Evolutionary conservation across 2,797 vertebrate genomes (phyloP).

Genomic region (Dipus sagitta): DNA sequence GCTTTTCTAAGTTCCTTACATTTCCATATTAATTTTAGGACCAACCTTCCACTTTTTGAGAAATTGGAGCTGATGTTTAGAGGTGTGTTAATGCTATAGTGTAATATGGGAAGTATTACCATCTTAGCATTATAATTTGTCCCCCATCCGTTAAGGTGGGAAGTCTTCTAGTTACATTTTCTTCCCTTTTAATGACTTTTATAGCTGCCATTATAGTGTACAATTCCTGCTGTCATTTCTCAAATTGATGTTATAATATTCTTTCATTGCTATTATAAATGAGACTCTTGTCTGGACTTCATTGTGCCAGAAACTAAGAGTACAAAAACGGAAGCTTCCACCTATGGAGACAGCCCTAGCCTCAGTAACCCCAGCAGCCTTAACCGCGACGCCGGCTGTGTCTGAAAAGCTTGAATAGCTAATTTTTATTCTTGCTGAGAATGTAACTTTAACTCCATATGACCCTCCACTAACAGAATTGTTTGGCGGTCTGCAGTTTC

Average conservation of each 20-base stretch:
- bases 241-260: neutral
- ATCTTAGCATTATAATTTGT: neutral
- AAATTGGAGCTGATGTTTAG: slow-evolving; percentile 39
- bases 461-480: no score
- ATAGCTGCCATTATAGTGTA: neutral
- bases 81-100: neutral
- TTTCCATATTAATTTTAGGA: slow-evolving; percentile 69
- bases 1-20: slow-evolving; percentile 63
- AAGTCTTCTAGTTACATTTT: slow-evolving; percentile 39
- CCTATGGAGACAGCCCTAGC: no score
- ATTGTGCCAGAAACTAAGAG: no score
- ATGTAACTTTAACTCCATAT: no score
- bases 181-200: neutral
- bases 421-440: no score
- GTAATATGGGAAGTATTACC: neutral
- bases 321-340: no score
- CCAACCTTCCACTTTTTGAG: slow-evolving; percentile 46
- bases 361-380: no score
- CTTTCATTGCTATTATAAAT: neutral
- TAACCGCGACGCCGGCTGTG: no score
- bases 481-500: no score
- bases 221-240: neutral
- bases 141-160: neutral
- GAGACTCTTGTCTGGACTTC: slow-evolving; percentile 27
- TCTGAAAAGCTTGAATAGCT: no score